Evolutionary conservation across 2,888 invertebrate species (phyloP).

Genomic region (Dynastes grantii): DNA sequence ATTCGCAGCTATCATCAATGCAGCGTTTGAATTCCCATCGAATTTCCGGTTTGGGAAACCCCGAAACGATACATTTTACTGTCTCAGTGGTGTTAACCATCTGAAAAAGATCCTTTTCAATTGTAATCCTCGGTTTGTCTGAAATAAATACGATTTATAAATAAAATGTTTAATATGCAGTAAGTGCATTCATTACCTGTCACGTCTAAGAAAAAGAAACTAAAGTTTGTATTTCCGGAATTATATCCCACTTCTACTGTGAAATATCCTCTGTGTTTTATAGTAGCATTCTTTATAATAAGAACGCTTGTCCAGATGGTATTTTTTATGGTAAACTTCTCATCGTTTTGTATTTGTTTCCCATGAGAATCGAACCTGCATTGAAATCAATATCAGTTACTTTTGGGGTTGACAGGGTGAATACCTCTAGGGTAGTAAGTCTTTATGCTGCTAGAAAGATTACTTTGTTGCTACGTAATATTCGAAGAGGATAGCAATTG

Average conservation of each 20-base stretch:
- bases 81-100: slow-evolving; percentile 67
- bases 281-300: slow-evolving; percentile 71
- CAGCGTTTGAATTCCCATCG: slow-evolving; percentile 74
- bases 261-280: slow-evolving; percentile 77
- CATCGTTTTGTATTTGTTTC: background rate
- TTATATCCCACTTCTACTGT: slow-evolving; percentile 73
- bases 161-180: background rate
- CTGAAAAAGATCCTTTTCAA: slow-evolving; percentile 68
- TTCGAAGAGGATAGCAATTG: no score
- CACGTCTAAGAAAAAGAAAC: slow-evolving; percentile 72
- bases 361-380: no score
- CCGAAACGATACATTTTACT: slow-evolving; percentile 73
- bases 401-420: no score
- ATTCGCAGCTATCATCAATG: slow-evolving; percentile 64
- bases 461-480: background rate
- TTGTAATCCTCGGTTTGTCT: slow-evolving; percentile 72
- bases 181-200: slow-evolving; percentile 65
- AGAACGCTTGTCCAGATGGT: slow-evolving; percentile 66
- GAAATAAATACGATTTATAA: slow-evolving; percentile 58
- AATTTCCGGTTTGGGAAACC: slow-evolving; percentile 75
- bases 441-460: background rate
- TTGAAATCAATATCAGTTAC: no score
- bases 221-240: slow-evolving; percentile 67
- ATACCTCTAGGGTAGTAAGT: no score
- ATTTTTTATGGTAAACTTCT: slow-evolving; percentile 59